Evolutionary conservation across 2,797 vertebrate genomes (phyloP), one percentile per base, ranked within the genome.

Genomic region (Molossus molossus): DNA sequence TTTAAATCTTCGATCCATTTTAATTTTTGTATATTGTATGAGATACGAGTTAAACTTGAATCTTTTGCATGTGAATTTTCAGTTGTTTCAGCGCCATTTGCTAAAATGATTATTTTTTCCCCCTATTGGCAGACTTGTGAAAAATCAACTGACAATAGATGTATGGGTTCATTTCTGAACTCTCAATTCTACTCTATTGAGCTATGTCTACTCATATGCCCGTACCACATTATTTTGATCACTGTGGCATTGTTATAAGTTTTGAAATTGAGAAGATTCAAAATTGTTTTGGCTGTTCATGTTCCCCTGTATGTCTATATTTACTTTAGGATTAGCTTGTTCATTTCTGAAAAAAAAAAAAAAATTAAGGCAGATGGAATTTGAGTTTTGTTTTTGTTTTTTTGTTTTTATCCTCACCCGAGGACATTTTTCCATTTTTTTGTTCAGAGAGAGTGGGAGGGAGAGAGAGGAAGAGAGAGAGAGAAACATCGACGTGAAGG

Each of bases 181-280:
- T 70, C 50, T 91, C 79, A 90, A 89, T 73, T 88, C 58, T 65
- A 67, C n/a, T 48, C 45, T 45, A 75, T 9, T 48, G n/a, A 94
- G 57, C 33, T 48, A 70, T 58, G 58, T 37, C 62, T 75, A 9
- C 40, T 45, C 40, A 45, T 45, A 45, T 45, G 40, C 40, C 40
- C 4, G 40, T 45, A 45, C 40, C 40, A 45, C 40, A 45, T 45
- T 45, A 6, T 45, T 45, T 45, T 45, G 40, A 45, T 45, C 40
- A 45, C 40, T 45, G 40, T 45, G 40, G 40, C 40, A 45, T 45
- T 45, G 40, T 45, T 45, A 45, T 45, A 45, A 45, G 40, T 45
- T 45, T 45, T 45, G 3, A 45, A 45, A 48, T 9, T 82, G 57
- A 27, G 18, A 64, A 77, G 25, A 53, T 95, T 92, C 15, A 60